These are phyloP conservation scores for Excalfactoria chinensis DNA, from an alignment of 2,113 vertebrate species.

Conservation along the genomic window DNA sequence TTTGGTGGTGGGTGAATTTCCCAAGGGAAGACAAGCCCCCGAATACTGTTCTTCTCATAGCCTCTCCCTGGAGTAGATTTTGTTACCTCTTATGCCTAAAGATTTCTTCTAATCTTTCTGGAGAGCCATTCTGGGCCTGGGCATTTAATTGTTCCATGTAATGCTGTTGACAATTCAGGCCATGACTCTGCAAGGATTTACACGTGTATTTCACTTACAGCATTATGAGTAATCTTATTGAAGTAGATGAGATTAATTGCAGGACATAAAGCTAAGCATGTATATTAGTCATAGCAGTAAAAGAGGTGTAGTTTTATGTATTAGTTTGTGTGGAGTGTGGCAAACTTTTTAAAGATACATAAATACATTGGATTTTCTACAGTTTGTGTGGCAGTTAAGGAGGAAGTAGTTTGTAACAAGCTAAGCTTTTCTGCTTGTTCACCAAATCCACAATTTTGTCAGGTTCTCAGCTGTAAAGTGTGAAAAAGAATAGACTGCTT, in stretches of 20 bases:
- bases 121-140: not conserved
- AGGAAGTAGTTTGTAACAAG: not conserved
- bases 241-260: slow-evolving; percentile 54
- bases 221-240: slow-evolving; percentile 24
- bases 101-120: not conserved
- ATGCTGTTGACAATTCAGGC: not conserved
- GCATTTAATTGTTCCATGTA: not conserved
- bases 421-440: not conserved
- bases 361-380: not conserved
- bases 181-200: slow-evolving; percentile 32
- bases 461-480: slow-evolving; percentile 8
- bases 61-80: not conserved
- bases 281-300: slow-evolving; percentile 10
- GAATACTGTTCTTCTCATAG: not conserved
- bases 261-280: slow-evolving; percentile 28
- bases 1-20: not conserved
- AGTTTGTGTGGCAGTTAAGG: not conserved
- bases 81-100: not conserved
- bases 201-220: not conserved
- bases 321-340: not conserved
- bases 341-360: not conserved
- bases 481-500: slow-evolving; percentile 60
- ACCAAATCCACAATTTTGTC: slow-evolving; percentile 17
- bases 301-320: slow-evolving; percentile 10
- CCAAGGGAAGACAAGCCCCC: accelerated